A percentile compares a stretch with the other conserved stretches of the same genome.
Evolutionary conservation across 2,113 vertebrate species (phyloP).

Genomic region (Bothrops jararaca): DNA sequence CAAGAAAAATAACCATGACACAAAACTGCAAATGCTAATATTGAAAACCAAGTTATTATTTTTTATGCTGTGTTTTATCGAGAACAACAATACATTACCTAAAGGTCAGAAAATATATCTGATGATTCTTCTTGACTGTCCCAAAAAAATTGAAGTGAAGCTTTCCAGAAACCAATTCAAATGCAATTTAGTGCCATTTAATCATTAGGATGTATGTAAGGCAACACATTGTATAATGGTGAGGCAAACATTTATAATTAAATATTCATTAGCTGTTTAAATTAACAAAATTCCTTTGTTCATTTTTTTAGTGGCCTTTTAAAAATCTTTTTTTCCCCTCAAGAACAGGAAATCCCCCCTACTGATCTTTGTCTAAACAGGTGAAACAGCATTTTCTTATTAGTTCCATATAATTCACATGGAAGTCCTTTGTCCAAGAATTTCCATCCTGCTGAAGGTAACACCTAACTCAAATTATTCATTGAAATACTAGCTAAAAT

Average conservation of each 20-base stretch:
- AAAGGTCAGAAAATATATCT: conserved; percentile 58
- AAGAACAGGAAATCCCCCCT: conserved; percentile 27
- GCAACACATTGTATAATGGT: conserved; percentile 46
- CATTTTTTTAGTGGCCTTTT: conserved; percentile 43
- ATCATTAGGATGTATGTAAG: conserved; percentile 48
- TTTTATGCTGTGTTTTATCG: conserved; percentile 52
- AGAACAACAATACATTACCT: conserved; percentile 42
- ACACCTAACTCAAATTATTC: conserved; percentile 23
- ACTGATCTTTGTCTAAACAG: conserved; percentile 21
- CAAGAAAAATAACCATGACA: conserved; percentile 46
- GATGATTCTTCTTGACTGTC: conserved; percentile 48
- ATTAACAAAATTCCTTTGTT: conserved; percentile 55
- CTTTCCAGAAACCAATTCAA: conserved; percentile 50
- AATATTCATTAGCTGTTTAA: conserved; percentile 53
- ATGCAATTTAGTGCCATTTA: conserved; percentile 52
- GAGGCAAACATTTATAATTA: conserved; percentile 58
- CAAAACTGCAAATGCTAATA: conserved; percentile 42
- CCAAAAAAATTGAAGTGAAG: conserved; percentile 61
- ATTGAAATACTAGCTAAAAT: not conserved
- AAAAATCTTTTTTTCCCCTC: not conserved
- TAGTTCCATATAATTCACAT: conserved; percentile 24
- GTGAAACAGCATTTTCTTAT: conserved; percentile 27
- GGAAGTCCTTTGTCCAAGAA: conserved; percentile 14
- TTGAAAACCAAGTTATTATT: conserved; percentile 48
- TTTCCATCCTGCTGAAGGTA: conserved; percentile 9